Percentiles rank a stretch among this genome's conserved stretches.
Evolutionary conservation across 1,140 invertebrate species (phyloP).

Genomic region (Brachionus rubens): DNA sequence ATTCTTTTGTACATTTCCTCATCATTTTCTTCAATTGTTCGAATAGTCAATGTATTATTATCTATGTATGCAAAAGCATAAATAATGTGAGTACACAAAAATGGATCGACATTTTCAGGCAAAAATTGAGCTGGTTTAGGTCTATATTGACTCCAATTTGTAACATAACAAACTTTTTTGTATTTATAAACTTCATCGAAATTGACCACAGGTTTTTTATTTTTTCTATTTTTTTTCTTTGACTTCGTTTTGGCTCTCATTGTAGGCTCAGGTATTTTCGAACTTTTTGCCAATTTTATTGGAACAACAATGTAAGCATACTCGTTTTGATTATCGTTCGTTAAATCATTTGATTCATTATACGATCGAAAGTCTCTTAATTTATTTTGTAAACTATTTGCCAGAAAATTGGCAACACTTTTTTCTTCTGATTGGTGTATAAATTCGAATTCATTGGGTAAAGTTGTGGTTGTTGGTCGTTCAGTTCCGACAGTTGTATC

Average conservation of each 20-base stretch:
- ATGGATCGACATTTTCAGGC: constrained; percentile 78
- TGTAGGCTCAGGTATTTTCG: neutral
- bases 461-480: neutral
- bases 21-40: constrained; percentile 78
- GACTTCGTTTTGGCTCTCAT: neutral
- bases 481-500: neutral
- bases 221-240: constrained; percentile 27
- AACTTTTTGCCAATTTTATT: neutral
- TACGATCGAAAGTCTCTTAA: neutral
- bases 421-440: neutral
- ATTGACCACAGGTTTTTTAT: neutral
- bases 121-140: constrained; percentile 78
- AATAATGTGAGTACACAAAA: constrained; percentile 83
- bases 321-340: neutral
- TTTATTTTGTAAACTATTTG: neutral
- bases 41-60: constrained; percentile 71
- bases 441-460: neutral
- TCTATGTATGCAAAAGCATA: constrained; percentile 79
- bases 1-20: constrained; percentile 68
- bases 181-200: constrained; percentile 31
- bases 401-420: neutral
- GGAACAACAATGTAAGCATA: constrained; percentile 42
- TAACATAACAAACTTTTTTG: constrained; percentile 75
- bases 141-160: constrained; percentile 86
- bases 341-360: neutral